phyloP scores from a whole-genome alignment of 37 sponge, comb jelly and placozoan species.

The Hormiphora californensis region DNA sequence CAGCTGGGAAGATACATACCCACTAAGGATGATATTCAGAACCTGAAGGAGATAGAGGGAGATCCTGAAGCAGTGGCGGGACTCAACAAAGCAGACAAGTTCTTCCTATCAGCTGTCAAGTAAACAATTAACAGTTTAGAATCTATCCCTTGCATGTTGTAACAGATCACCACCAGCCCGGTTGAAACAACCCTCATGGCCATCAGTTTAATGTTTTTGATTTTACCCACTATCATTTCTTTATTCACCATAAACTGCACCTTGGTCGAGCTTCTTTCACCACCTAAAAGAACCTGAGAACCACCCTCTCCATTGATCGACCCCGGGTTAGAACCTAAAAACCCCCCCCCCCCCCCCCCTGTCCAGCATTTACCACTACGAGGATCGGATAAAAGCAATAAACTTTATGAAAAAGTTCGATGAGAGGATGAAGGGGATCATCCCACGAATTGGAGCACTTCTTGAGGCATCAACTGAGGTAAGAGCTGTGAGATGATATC shows the following conservation, averaged over 20 bases:
- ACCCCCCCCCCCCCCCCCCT: not conserved
- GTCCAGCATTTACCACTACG: slow-evolving; percentile 19
- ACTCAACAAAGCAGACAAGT: slow-evolving; percentile 16
- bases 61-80: not conserved
- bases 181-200: no score
- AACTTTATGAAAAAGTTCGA: slow-evolving; percentile 49
- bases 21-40: slow-evolving; percentile 35
- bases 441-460: slow-evolving; percentile 10
- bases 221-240: no score
- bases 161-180: no score
- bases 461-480: slow-evolving; percentile 31
- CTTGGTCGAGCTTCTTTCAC: no score
- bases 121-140: no score
- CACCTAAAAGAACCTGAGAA: no score
- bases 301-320: no score
- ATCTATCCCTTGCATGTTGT: no score
- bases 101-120: not conserved
- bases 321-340: no score
- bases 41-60: not conserved
- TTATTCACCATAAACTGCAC: no score
- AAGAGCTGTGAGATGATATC: no score
- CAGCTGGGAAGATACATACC: slow-evolving; percentile 3
- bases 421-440: slow-evolving; percentile 16
- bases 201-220: no score
- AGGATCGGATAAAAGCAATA: not conserved